Evolutionary conservation across 2,888 invertebrate genomes (phyloP), one percentile per base, ranked within the genome.

Genomic region (Unio pictorum): DNA sequence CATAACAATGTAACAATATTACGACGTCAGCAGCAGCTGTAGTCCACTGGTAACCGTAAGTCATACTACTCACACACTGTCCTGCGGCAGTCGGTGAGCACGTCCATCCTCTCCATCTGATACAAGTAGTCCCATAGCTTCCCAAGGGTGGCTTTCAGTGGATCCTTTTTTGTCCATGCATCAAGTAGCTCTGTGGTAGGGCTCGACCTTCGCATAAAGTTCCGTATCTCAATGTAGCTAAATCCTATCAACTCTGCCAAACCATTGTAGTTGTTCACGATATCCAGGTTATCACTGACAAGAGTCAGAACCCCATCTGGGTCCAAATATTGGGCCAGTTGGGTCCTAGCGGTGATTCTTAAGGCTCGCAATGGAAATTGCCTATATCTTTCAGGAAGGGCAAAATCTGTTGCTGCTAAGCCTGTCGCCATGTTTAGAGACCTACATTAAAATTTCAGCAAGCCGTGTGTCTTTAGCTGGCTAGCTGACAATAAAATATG

Each of bases 181-280:
- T 77, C 72, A 3, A 79, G 56, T 15, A 79, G 65, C 17, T 71
- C 72, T 11, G 26, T 45, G 0, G 74, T 79, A 6, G 79, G 76
- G 20, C 71, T 71, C 8, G 45, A 59, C n/a, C 64, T 45, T 23
- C 69, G 23, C 23, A 64, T 67, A 63, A 79, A 71, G 58, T 75
- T 75, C 55, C 69, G 69, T 28, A 79, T 77, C 18, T 71, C 73
- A 6, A 74, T 65, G 62, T 74, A 73, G 15, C 58, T n/a, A 61
- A 79, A 77, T 0, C 76, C 75, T 6, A 73, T 73, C 55, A 79
- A 66, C 63, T 79, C 79, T 0, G 79, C 75, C 57, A 79, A 60
- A n/a, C 79, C 79, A 56, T 68, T 75, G 55, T 65, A 71, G 58
- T 75, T 70, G 61, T 71, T 77, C n/a, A 68, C 73, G 5, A 77